These are phyloP conservation scores for Scarus forsteni DNA, from an alignment of 2,797 vertebrate species.

Conservation along the genomic window DNA sequence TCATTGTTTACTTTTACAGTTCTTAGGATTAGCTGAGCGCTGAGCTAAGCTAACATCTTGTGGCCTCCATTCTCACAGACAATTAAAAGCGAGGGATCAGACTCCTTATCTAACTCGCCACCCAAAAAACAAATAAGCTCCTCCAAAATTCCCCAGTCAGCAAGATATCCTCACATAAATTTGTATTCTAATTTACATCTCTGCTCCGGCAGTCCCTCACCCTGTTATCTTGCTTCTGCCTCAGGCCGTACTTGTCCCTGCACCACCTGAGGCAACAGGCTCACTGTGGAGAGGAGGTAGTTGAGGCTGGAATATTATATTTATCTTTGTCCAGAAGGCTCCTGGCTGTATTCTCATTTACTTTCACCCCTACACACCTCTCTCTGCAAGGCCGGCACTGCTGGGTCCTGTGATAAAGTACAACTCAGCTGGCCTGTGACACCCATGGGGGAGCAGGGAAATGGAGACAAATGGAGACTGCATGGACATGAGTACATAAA, in stretches of 20 bases:
- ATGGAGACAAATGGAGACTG: constrained; percentile 46
- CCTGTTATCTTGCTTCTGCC: not conserved
- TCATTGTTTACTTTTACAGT: not conserved
- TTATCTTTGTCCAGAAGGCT: constrained; percentile 12
- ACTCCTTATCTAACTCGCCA: not conserved
- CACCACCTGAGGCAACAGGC: constrained; percentile 24
- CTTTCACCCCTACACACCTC: constrained; percentile 30
- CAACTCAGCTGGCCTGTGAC: constrained; percentile 26
- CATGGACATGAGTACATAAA: constrained; percentile 17
- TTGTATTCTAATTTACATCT: constrained; percentile 8
- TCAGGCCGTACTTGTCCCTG: constrained; percentile 7
- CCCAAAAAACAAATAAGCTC: not conserved
- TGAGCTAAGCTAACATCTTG: not conserved
- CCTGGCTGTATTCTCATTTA: constrained; percentile 29
- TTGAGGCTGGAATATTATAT: constrained; percentile 5
- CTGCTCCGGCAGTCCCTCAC: not conserved
- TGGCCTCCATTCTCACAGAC: not conserved
- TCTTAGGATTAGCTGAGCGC: not conserved
- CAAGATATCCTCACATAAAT: not conserved
- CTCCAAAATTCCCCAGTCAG: not conserved
- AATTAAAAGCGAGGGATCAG: not conserved
- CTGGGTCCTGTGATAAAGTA: constrained; percentile 51
- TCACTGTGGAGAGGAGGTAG: constrained; percentile 11
- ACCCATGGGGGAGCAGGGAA: constrained; percentile 17
- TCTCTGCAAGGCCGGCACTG: constrained; percentile 27